Base-by-base conservation (phyloP, 2,797 vertebrate genomes). In the Hydrocynus forskahlii region DNA sequence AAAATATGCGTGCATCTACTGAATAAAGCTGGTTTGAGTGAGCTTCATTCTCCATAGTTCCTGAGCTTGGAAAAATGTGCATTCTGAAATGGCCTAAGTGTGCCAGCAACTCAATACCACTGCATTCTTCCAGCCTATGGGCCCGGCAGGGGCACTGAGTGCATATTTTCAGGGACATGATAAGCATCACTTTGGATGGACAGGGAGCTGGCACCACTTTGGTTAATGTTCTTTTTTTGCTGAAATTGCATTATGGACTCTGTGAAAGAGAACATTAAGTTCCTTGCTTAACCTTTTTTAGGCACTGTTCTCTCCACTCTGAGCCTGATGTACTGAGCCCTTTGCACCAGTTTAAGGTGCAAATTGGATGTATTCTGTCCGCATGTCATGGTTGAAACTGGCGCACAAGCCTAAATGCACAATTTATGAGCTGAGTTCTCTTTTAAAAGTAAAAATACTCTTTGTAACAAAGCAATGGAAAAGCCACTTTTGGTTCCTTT, bases 161-260 rank as follows among this genome's bases (percentile, higher is more conserved):
- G 83, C 66, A 81, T 81, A 75, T 82, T 89, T 89, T 80, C 69
- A 73, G 67, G 83, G 78, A 86, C 69, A 84, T 77, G 87, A 89
- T 87, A 87, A 85, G 84, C 85, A 88, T 88, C 84, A 81, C 83
- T 87, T 82, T 83, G 63, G 82, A 82, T 83, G 71, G 80, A 86
- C 84, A 76, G 69, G 64, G 73, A 66, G 54, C 81, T 83, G 81
- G 75, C 70, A 62, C 7, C 50, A 45, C 60, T 78, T 73, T 55
- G 62, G 25, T 76, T 80, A 77, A 77, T 75, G 80, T 79, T 79
- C 82, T 66, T 79, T 77, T 81, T 64, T 80, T 54, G 60, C 48
- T 85, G 59, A 83, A 87, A 86, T 89, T 84, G 72, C 83, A 86
- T 78, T 82, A 81, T 63, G 62, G 23, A 52, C 70, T 76, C 75